Conservation (phyloP, 2,113 vertebrate genomes). For the Spea multiplicata region DNA sequence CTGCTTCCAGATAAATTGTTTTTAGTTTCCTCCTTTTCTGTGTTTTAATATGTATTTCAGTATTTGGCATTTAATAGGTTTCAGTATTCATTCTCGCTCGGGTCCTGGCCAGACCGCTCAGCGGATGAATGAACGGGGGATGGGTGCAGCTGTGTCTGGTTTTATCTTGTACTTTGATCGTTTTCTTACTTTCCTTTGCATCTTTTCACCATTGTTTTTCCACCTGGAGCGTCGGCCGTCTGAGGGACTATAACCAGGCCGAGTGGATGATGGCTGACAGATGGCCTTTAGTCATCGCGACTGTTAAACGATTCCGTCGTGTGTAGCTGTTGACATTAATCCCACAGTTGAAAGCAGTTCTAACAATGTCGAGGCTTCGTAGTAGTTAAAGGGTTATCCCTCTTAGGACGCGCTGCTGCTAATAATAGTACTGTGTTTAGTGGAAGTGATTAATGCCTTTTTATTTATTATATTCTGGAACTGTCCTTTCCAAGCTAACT, state of each 20-base stretch:
- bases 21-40: too few relatives aligned
- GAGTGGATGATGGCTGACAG: conserved; percentile 8
- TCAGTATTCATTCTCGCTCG: too few relatives aligned
- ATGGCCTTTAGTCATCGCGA: neutral
- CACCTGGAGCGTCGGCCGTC: neutral
- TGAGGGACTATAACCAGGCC: neutral
- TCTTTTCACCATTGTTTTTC: neutral
- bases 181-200: neutral
- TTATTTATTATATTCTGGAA: neutral
- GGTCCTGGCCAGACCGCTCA: too few relatives aligned
- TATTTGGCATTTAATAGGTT: too few relatives aligned
- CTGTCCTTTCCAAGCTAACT: too few relatives aligned
- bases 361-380: neutral
- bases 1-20: too few relatives aligned
- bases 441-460: conserved; percentile 27
- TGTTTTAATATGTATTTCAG: too few relatives aligned
- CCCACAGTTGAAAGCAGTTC: conserved; percentile 20
- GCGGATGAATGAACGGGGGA: neutral
- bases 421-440: conserved; percentile 24
- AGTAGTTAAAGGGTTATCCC: conserved; percentile 14
- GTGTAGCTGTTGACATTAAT: conserved; percentile 28
- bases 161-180: neutral
- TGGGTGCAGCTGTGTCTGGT: conserved; percentile 1
- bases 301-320: conserved; percentile 6
- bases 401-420: neutral